Percentiles rank a stretch among this genome's conserved stretches.
Evolutionary conservation across 2,797 vertebrate species (phyloP).

Genomic region (Cossypha caffra): DNA sequence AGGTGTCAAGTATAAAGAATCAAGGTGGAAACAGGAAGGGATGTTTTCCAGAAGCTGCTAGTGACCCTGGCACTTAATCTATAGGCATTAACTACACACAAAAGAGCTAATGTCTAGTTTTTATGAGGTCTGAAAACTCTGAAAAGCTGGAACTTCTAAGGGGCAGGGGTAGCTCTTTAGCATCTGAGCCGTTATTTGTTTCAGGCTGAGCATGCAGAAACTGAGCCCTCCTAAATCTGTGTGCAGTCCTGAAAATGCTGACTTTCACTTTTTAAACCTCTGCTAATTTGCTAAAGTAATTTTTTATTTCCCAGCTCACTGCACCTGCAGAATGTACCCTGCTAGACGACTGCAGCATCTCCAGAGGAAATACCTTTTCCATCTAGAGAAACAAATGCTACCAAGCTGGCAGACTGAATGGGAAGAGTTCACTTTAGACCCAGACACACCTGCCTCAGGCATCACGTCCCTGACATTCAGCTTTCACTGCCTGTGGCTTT

Average conservation of each 20-base stretch:
- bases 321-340: background rate
- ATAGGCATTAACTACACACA: background rate
- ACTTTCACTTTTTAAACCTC: background rate
- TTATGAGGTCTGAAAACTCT: background rate
- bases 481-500: background rate
- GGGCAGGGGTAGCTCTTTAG: background rate
- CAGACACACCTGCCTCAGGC: background rate
- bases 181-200: background rate
- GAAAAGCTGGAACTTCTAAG: background rate
- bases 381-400: background rate
- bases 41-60: background rate
- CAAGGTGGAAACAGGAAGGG: background rate
- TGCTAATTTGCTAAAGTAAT: slow-evolving; percentile 9
- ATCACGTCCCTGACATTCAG: slow-evolving; percentile 37
- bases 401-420: background rate
- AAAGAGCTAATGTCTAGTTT: background rate
- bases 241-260: background rate
- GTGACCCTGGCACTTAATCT: background rate
- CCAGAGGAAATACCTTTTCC: slow-evolving; percentile 13
- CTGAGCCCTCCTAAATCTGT: background rate
- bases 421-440: background rate
- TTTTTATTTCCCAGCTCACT: background rate
- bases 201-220: slow-evolving; percentile 18
- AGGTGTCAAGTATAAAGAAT: background rate
- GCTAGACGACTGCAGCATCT: background rate